Evolutionary conservation across 2,113 vertebrate species (phyloP).

Genomic region (Poeciliopsis retropinna): DNA sequence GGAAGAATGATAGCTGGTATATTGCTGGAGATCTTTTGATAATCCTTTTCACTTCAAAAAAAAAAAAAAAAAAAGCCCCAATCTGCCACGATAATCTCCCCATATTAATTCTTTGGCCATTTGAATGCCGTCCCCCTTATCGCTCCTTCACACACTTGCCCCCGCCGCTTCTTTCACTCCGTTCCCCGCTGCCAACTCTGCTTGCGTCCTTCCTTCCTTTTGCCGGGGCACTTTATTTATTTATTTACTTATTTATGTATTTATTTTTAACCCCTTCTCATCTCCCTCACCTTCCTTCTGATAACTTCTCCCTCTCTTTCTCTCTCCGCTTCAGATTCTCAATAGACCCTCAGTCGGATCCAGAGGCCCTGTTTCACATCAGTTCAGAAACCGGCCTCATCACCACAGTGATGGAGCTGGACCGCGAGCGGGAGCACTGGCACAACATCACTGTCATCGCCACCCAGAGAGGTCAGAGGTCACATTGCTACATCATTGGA

Average conservation of each 20-base stretch:
- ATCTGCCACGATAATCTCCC: conserved; percentile 72
- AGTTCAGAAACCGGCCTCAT: conserved; percentile 87
- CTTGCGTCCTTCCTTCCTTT: conserved; percentile 22
- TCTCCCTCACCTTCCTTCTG: conserved; percentile 16
- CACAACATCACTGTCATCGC: conserved; percentile 89
- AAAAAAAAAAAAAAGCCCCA: conserved; percentile 53
- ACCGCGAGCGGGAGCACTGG: conserved; percentile 87
- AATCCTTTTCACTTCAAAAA: conserved; percentile 71
- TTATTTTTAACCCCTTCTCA: conserved; percentile 3
- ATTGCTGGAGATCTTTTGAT: conserved; percentile 72
- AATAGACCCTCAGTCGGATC: conserved; percentile 88
- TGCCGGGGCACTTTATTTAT: conserved; percentile 13
- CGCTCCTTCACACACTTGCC: conserved; percentile 63
- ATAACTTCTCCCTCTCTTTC: not conserved
- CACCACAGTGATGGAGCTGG: conserved; percentile 84
- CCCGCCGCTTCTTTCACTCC: conserved; percentile 40
- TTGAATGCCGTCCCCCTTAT: conserved; percentile 66
- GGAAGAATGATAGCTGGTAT: conserved; percentile 58
- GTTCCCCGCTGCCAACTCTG: conserved; percentile 26
- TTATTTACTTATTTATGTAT: not conserved
- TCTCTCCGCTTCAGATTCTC: conserved; percentile 80
- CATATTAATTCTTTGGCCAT: conserved; percentile 74
- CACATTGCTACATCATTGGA: not conserved
- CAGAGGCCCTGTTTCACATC: conserved; percentile 86
- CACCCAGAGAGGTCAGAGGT: conserved; percentile 86